Evolutionary conservation across 37 sponge, comb jelly and placozoan genomes (phyloP), one percentile per base, ranked within the genome.

Genomic region (Aplysina aerophoba): DNA sequence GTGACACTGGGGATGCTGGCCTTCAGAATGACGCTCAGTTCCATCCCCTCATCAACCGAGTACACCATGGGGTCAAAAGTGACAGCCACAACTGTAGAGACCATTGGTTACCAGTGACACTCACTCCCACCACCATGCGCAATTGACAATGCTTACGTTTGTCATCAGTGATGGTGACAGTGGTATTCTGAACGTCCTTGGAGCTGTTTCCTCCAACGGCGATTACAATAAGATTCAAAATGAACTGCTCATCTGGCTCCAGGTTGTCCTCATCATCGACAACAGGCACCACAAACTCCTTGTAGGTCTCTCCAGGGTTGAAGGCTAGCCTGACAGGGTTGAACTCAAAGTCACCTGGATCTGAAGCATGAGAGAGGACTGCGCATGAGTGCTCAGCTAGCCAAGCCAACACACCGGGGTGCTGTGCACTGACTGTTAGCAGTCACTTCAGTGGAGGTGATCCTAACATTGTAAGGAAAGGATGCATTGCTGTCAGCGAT

Each of bases 121-220:
- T 44, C 6, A 44, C 50, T n/a, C n/a, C n/a, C n/a, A n/a, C n/a
- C n/a, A n/a, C n/a, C n/a, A n/a, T n/a, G n/a, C n/a, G n/a, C n/a
- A n/a, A n/a, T n/a, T n/a, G n/a, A n/a, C n/a, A n/a, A 44, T 44
- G 50, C 50, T 44, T 44, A 44, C 66, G 78, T 74, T 58, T 61
- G 56, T 85, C 62, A 59, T 85, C 89, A n/a, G 30, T 24, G 24
- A 89, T 89, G 44, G 0, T 59, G 34, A 85, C 39, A 0, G 34
- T 44, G 15, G 88, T 31, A 24, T 14, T 34, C 33, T 59, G 25
- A 15, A 31, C 14, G 0, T 25, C n/a, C 56, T 75, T 83, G 5
- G 20, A 19, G 21, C 31, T 37, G 13, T 73, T 62, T 22, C 59
- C 75, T 41, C 40, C 25, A 0, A 22, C 25, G 25, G 20, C 60